phyloP scores from a whole-genome alignment of 2,888 invertebrate genomes.

The Pseudococcus longispinus region DNA sequence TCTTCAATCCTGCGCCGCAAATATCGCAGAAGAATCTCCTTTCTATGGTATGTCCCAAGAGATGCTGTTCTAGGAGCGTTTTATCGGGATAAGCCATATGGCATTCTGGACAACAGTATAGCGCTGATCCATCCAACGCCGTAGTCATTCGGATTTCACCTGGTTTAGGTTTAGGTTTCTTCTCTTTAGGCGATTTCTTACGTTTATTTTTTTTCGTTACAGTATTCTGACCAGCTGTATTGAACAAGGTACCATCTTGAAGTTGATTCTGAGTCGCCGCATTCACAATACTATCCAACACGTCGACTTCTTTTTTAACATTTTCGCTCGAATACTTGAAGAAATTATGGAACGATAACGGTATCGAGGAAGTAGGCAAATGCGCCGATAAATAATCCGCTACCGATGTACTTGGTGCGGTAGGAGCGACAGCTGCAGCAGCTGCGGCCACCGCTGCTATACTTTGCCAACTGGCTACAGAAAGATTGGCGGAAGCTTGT shows the following conservation, averaged over 20 bases:
- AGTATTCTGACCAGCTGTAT: constrained; percentile 45
- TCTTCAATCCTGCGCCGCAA: constrained; percentile 84
- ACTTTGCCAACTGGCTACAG: constrained; percentile 69
- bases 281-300: constrained; percentile 59
- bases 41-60: constrained; percentile 86
- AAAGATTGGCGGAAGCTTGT: constrained; percentile 63
- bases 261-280: constrained; percentile 35
- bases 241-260: constrained; percentile 47
- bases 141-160: constrained; percentile 75
- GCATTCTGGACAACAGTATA: constrained; percentile 87
- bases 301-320: constrained; percentile 68
- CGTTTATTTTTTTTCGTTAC: constrained; percentile 77
- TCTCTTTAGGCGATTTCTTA: constrained; percentile 76
- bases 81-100: constrained; percentile 90
- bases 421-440: constrained; percentile 81
- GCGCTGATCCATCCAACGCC: constrained; percentile 77
- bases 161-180: constrained; percentile 78
- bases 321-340: constrained; percentile 71
- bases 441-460: constrained; percentile 76
- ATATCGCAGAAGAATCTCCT: constrained; percentile 86
- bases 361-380: constrained; percentile 66
- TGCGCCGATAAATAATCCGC: constrained; percentile 66
- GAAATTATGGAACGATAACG: constrained; percentile 70
- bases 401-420: constrained; percentile 71
- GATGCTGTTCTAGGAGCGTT: constrained; percentile 81